These are phyloP conservation scores for Eupristina koningsbergeri DNA, from an alignment of 1,140 invertebrate species.

Conservation along the genomic window DNA sequence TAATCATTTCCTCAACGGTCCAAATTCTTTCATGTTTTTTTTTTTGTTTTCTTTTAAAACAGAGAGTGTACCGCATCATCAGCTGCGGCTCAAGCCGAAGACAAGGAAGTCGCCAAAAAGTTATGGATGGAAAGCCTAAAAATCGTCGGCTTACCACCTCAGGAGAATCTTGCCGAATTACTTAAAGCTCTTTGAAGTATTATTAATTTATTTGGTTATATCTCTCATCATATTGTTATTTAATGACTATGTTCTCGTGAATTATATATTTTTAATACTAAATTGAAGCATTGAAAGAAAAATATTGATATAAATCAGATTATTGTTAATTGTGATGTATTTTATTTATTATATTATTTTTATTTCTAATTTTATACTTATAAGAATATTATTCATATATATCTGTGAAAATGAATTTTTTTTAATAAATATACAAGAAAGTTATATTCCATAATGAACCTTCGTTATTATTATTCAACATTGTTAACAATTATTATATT, in stretches of 20 bases:
- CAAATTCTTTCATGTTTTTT: no score
- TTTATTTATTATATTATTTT: background rate
- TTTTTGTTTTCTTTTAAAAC: conserved; percentile 60
- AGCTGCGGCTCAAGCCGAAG: conserved; percentile 69
- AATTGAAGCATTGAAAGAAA: background rate
- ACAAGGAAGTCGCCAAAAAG: conserved; percentile 75
- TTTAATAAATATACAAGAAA: background rate
- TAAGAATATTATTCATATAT: background rate
- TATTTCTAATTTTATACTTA: background rate
- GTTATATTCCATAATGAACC: background rate
- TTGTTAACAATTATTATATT: background rate
- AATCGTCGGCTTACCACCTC: conserved; percentile 72
- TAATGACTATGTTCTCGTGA: background rate
- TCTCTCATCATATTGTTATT: background rate
- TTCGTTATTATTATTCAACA: background rate
- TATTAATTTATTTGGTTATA: conserved; percentile 6
- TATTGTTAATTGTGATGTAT: background rate
- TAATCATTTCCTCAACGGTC: no score
- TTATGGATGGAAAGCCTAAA: conserved; percentile 84
- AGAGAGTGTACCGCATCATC: conserved; percentile 75
- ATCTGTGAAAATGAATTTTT: background rate
- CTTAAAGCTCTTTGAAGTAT: conserved; percentile 47
- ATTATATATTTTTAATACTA: background rate
- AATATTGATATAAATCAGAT: background rate
- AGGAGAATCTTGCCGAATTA: conserved; percentile 57